phyloP scores from a whole-genome alignment of 1,140 invertebrate species.

The Phenacoccus solenopsis region DNA sequence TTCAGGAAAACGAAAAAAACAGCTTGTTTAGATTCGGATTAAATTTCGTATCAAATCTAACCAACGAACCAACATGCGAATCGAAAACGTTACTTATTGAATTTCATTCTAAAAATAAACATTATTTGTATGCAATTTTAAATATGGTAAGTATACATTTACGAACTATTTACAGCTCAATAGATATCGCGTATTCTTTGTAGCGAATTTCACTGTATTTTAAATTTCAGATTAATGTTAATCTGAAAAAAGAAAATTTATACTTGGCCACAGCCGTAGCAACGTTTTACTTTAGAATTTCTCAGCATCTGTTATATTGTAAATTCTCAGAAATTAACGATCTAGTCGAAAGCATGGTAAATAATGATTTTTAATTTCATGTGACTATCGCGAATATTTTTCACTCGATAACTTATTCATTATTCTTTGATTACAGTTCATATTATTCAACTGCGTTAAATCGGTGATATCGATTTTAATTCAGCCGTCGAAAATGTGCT shows the following conservation, averaged over 20 bases:
- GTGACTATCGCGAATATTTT: too few species aligned
- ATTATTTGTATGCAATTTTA: not conserved
- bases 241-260: not conserved
- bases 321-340: not conserved
- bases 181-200: too few species aligned
- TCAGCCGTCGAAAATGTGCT: conserved; percentile 8
- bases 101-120: not conserved
- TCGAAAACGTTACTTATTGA: not conserved
- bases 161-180: too few species aligned
- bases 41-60: not conserved
- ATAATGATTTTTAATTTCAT: not conserved
- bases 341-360: conserved; percentile 7
- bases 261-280: not conserved
- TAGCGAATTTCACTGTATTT: not conserved
- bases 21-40: conserved; percentile 7
- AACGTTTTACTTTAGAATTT: not conserved
- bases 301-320: not conserved
- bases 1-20: not conserved
- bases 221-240: not conserved
- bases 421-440: not conserved
- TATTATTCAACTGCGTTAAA: not conserved
- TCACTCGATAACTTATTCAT: too few species aligned
- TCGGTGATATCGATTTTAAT: not conserved
- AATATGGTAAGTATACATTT: not conserved
- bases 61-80: not conserved